Evolutionary conservation across 2,113 vertebrate genomes (phyloP), one percentile per base, ranked within the genome.

Genomic region (Callipepla californica): DNA sequence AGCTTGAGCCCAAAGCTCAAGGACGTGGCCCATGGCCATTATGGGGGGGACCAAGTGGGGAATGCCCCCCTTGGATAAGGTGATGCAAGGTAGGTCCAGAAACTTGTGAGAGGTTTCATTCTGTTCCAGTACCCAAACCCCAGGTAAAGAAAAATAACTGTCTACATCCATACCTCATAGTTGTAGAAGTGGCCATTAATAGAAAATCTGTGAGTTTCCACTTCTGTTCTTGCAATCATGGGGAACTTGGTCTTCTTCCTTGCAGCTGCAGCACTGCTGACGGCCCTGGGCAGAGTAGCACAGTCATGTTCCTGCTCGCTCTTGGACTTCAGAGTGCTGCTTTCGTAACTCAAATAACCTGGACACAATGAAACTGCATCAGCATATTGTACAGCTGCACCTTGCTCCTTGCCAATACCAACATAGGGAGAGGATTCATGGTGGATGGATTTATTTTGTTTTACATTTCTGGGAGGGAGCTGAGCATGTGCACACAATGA

Each of bases 111-210:
- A 9, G 7, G 6, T 23, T 11, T 32, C 1, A 5, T 20, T 32
- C 42, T 7, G 16, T 17, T 34, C 62, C 80, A 45, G 16, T 14
- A 28, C 58, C 48, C 59, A 62, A 57, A 3, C 25, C 34, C 45
- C 40, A 8, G 63, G 58, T 8, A n/a, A 51, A 3, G 3, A 1
- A 12, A 51, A 47, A 30, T 21, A 38, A 42, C n/a, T 30, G 8
- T 2, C 5, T n/a, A 28, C 30, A 13, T 6, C 26, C 84, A 10
- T 53, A 98, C 99, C 98, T 99, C 98, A 2, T 99, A 97, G 96
- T 99, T 98, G 83, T 99, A 99, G 93, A 99, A 99, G 87, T 99
- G 99, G 32, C 99, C 99, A 0, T 99, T 99, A 85, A 99, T 99
- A 3, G 98, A 99, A 79, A 98, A 99, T 66, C 98, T 97, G 70